Base-by-base conservation (phyloP, 2,888 invertebrate genomes). In the Anthrax anthrax region DNA sequence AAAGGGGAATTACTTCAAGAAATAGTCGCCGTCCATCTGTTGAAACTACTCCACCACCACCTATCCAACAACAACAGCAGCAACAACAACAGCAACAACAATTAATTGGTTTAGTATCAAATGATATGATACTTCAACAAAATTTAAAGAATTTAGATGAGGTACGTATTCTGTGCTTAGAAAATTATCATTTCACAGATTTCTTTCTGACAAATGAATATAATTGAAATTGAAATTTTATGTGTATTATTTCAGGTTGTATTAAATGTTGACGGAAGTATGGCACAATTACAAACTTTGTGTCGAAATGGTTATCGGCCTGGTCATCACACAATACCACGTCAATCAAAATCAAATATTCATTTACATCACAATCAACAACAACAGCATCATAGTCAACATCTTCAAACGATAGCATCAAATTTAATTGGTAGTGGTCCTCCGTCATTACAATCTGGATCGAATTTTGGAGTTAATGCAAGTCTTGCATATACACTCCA, bases 281-380 rank as follows among this genome's bases (percentile, higher is more conserved):
- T 59, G 48, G 60, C 60, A 47, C 57, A 64, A 51, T 52, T 67
- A 44, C 63, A 66, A 52, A 60, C 59, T 45, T 51, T 65, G 50
- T 64, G 64, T 53, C 61, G 68, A 40, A 68, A 68, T 51, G 69
- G 68, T 36, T 68, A 59, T 52, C 57, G 66, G 42, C 55, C 57
- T 32, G 58, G 57, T 29, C 59, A 60, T 51, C 62, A 63, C 50
- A 54, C 57, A 41, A 53, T 58, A 27, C 61, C 62, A 40, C 60
- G 67, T 47, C 60, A 61, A 44, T 53, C 55, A 17, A 66, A 61
- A 51, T 55, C 64, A n/a, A 55, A 60, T 40, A 55, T 58, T 14
- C 58, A 62, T 57, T 57, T 67, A 56, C 54, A 63, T 50, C 57
- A 60, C 48, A 60, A 66, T 46, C 51, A 43, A 47, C 54, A 60